Conservation (phyloP, 2,888 invertebrate genomes). For the Falcaria lacertinaria region DNA sequence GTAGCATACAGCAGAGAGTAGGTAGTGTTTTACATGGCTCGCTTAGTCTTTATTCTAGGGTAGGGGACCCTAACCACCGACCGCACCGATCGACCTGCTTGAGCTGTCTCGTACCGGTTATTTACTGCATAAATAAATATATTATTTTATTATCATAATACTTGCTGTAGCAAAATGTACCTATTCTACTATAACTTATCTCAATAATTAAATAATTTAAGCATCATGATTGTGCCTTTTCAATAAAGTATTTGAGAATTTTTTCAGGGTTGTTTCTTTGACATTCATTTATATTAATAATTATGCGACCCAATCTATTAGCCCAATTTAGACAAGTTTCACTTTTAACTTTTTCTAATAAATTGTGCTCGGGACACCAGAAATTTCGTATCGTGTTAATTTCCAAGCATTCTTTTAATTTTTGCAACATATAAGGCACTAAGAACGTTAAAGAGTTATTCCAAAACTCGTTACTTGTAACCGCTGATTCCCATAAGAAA, state of each 20-base stretch:
- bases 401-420: conserved; percentile 35
- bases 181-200: too few relatives aligned
- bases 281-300: conserved; percentile 37
- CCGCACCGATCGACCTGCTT: too few relatives aligned
- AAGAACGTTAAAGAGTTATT: conserved; percentile 38
- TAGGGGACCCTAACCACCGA: too few relatives aligned
- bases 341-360: conserved; percentile 41
- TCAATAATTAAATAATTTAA: too few relatives aligned
- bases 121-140: too few relatives aligned
- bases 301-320: conserved; percentile 37
- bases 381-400: conserved; percentile 39
- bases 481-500: conserved; percentile 48
- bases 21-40: too few relatives aligned
- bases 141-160: too few relatives aligned
- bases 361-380: conserved; percentile 50
- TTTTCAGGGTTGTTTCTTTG: conserved; percentile 25
- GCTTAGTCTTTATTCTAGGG: too few relatives aligned
- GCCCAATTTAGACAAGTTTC: conserved; percentile 47
- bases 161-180: too few relatives aligned
- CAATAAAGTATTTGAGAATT: conserved; percentile 31
- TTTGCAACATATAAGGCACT: conserved; percentile 46
- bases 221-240: neutral
- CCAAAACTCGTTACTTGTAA: conserved; percentile 38
- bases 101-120: too few relatives aligned
- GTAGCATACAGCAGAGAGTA: too few relatives aligned